Evolutionary conservation across 2,113 vertebrate genomes (phyloP).

Genomic region (Clarias magur): DNA sequence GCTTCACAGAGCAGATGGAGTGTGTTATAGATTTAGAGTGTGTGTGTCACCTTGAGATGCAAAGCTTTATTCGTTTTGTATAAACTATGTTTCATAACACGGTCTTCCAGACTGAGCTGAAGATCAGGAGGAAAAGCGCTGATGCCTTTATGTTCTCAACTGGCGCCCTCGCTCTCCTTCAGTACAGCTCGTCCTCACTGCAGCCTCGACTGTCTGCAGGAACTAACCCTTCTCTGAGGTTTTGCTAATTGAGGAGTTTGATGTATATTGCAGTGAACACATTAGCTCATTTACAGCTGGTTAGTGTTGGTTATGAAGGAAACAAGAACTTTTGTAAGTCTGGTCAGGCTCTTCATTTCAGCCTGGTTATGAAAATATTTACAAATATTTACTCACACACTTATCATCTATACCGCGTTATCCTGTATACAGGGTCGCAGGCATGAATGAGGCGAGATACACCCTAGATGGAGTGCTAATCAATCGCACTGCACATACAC

Average conservation of each 20-base stretch:
- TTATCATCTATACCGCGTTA: too few species aligned
- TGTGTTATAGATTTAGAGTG: not conserved
- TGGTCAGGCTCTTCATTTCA: not conserved
- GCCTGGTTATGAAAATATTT: not conserved
- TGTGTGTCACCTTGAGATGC: not conserved
- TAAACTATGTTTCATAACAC: not conserved
- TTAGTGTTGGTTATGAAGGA: not conserved
- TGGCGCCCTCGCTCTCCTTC: not conserved
- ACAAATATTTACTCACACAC: too few species aligned
- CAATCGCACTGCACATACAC: too few species aligned
- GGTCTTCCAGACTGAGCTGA: not conserved
- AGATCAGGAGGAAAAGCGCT: not conserved
- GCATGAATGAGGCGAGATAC: too few species aligned
- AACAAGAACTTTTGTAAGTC: not conserved
- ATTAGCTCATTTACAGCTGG: not conserved
- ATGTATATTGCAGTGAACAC: not conserved
- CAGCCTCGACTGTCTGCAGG: not conserved
- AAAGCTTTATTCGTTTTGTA: too few species aligned
- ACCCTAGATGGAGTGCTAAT: too few species aligned
- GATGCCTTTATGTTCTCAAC: not conserved
- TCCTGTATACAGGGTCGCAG: too few species aligned
- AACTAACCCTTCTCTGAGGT: not conserved
- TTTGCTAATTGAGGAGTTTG: not conserved
- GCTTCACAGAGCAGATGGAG: not conserved
- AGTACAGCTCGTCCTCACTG: not conserved